These are phyloP conservation scores for Semnopithecus entellus DNA, from an alignment of 2,113 vertebrate genomes.

Conservation along the genomic window DNA sequence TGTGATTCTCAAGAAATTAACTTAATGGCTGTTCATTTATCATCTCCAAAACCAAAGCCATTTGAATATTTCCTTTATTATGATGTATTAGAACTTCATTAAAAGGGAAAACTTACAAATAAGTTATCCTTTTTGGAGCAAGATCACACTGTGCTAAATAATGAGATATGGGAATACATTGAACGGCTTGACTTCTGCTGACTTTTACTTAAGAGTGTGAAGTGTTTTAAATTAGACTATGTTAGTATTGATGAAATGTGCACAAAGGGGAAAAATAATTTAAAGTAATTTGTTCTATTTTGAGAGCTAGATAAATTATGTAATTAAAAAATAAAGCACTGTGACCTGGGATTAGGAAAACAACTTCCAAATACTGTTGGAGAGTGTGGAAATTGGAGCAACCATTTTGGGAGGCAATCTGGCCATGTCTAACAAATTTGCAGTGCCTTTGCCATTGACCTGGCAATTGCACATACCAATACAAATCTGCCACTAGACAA, in stretches of 20 bases:
- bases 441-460: not conserved
- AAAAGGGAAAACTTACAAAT: constrained; percentile 64
- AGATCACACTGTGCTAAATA: constrained; percentile 70
- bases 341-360: not conserved
- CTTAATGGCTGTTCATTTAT: constrained; percentile 59
- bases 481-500: not conserved
- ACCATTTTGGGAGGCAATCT: not conserved
- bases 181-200: constrained; percentile 76
- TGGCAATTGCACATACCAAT: not conserved
- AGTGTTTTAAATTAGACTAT: constrained; percentile 76
- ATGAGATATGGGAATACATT: constrained; percentile 66
- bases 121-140: constrained; percentile 27
- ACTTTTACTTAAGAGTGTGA: constrained; percentile 78
- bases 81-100: constrained; percentile 54
- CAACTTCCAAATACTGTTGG: not conserved
- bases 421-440: not conserved
- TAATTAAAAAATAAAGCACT: constrained; percentile 57
- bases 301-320: constrained; percentile 54
- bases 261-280: constrained; percentile 48
- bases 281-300: constrained; percentile 64
- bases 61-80: constrained; percentile 70
- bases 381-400: not conserved
- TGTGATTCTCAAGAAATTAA: constrained; percentile 19
- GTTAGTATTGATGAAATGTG: constrained; percentile 73
- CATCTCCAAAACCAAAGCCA: constrained; percentile 39